Base-by-base conservation (phyloP, 2,113 vertebrate genomes). In the Paracanthobrama guichenoti region DNA sequence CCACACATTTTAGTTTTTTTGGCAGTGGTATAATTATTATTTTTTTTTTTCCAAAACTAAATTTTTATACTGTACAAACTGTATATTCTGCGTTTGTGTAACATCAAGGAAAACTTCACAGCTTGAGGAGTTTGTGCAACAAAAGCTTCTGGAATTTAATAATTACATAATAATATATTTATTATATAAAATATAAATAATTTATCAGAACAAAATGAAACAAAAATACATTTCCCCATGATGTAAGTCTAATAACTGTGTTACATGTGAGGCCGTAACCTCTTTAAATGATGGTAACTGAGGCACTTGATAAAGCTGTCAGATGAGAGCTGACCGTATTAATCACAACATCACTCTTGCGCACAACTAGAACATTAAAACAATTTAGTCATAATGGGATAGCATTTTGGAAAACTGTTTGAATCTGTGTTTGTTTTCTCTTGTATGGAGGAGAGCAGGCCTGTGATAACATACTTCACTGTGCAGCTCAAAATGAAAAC, bases 391-490 rank as follows among this genome's bases (percentile, higher is more conserved):
- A 20, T 71, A 74, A 84, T 84, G 71, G 82, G 85, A 86, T 72
- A 75, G 57, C 66, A 64, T 90, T 81, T 80, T 81, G 67, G 75
- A 85, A 26, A 31, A 71, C 85, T 85, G 89, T 89, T 90, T 84
- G 57, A 48, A 73, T 83, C 84, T 86, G 84, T 87, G 88, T 90
- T 93, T 87, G 88, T 90, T 93, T 92, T 91, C 84, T 91, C 89
- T 85, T 84, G 90, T 90, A 86, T 67, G 35, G 57, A 66, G 53
- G 88, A 90, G 90, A 85, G 72, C 84, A 78, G 82, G 91, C 91
- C 93, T 93, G 14, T n/a, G n/a, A n/a, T n/a, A n/a, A n/a, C n/a
- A n/a, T n/a, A n/a, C n/a, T n/a, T n/a, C n/a, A n/a, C n/a, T n/a
- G n/a, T n/a, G n/a, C n/a, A n/a, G n/a, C n/a, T n/a, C n/a, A n/a